Evolutionary conservation across 2,113 vertebrate genomes (phyloP), one percentile per base, ranked within the genome.

Genomic region (Indri indri): DNA sequence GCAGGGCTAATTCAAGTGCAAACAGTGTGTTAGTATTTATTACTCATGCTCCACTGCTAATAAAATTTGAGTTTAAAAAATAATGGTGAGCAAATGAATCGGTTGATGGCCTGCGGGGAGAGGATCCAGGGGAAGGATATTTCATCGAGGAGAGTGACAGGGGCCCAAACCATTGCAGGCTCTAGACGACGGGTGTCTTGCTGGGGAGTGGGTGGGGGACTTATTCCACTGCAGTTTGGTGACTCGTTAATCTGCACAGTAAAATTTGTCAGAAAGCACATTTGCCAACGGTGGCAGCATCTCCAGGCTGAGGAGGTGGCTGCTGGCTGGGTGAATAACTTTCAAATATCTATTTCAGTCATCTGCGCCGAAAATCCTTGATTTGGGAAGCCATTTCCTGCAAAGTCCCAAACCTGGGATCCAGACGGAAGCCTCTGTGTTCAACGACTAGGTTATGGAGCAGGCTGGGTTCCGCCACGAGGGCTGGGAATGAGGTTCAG

Each of bases 311-410:
- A 97, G 98, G 88, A 90, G 80, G 94, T 61, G 71, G 81, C 80
- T 98, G 97, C 92, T 98, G 95, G 94, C 97, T 73, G 81, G 90
- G 96, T 98, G 97, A 98, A 97, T 97, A 89, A 96, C 95, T 96
- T 98, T 98, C 54, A 59, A 93, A 96, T 97, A 97, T 96, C 97
- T 97, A 79, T 98, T 98, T 98, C 97, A 93, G 93, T 97, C 95
- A 92, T 94, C 93, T 76, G 57, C 95, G 83, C 96, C 96, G 71
- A 68, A 94, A 92, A 61, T 84, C 82, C 66, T 63, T 45, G 50
- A 70, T 93, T 88, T 22, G 84, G 88, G 81, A 83, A 83, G 94
- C 50, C 1, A 4, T 88, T 88, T 87, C 37, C 93, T 63, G 34
- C 23, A 22, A 57, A 66, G 76, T 54, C 45, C 45, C 27, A 2